A percentile compares a stretch with the other conserved stretches of the same genome.
These are phyloP conservation scores for Anthonomus grandis DNA, from an alignment of 1,140 invertebrate species.

Conservation along the genomic window DNA sequence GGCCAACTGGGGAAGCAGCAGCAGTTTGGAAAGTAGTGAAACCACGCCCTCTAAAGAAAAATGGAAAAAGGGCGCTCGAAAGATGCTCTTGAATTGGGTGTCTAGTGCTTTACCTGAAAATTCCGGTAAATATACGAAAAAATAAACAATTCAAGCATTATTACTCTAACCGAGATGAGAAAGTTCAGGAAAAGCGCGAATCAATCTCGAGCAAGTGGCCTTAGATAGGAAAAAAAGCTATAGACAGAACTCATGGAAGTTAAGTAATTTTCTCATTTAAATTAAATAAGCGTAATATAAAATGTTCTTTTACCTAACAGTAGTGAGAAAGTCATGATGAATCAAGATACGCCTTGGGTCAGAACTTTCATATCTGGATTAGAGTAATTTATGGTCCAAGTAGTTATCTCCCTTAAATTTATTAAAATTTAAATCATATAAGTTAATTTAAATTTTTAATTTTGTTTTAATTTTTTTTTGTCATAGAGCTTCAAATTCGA, in stretches of 20 bases:
- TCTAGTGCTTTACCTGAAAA: constrained; percentile 88
- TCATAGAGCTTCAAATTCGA: constrained; percentile 73
- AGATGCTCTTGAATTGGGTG: constrained; percentile 92
- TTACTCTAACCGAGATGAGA: no score
- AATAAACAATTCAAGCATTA: not conserved
- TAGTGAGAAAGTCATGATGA: no score
- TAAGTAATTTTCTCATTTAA: no score
- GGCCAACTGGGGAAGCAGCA: constrained; percentile 74
- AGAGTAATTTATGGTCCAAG: no score
- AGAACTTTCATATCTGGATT: no score
- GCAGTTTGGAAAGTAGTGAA: constrained; percentile 72
- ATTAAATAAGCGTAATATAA: no score
- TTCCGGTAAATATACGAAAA: constrained; percentile 51
- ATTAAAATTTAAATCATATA: not conserved
- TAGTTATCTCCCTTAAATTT: not conserved
- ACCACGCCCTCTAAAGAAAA: constrained; percentile 69
- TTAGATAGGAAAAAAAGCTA: no score
- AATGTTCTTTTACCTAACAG: no score
- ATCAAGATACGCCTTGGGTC: no score
- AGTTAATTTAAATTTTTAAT: not conserved
- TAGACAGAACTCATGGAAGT: no score
- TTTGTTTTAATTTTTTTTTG: not conserved
- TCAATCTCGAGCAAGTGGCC: no score
- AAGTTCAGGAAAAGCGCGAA: no score
- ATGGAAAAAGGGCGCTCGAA: constrained; percentile 85